phyloP scores from a whole-genome alignment of 2,797 vertebrate species.

The Poecilia picta region DNA sequence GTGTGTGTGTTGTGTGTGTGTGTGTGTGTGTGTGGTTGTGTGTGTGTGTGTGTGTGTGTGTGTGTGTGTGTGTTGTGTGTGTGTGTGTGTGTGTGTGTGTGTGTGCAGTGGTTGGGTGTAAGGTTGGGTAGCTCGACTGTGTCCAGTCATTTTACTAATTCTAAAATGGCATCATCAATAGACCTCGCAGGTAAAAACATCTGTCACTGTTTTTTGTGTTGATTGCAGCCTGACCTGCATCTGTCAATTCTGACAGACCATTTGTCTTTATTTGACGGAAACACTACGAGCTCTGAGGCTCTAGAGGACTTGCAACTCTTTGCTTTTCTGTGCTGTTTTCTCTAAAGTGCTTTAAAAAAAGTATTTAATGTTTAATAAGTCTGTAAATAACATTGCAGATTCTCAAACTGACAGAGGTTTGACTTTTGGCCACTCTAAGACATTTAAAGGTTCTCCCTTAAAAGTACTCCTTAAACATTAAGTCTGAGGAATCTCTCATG shows the following conservation, averaged over 20 bases:
- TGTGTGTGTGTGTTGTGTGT: not conserved
- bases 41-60: not conserved
- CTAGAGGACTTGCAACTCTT: constrained; percentile 39
- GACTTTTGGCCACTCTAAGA: not conserved
- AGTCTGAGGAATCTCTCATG: not conserved
- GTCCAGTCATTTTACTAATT: constrained; percentile 29
- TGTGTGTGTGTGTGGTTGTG: not conserved
- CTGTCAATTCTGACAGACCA: constrained; percentile 62
- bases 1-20: not conserved
- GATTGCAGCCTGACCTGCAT: constrained; percentile 54
- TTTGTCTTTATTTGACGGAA: constrained; percentile 67
- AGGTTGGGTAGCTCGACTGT: not conserved
- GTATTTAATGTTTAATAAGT: constrained; percentile 19
- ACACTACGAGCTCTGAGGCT: constrained; percentile 16
- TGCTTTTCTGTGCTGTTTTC: constrained; percentile 1
- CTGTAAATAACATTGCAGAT: not conserved
- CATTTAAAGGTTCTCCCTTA: not conserved
- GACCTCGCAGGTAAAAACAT: constrained; percentile 47
- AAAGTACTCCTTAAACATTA: not conserved
- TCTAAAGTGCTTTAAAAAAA: constrained; percentile 27
- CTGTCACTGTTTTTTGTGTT: constrained; percentile 62
- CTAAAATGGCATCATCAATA: constrained; percentile 60
- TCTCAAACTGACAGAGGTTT: not conserved
- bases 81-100: not conserved
- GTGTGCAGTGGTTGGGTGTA: not conserved